These are phyloP conservation scores for Daboia siamensis DNA, from an alignment of 2,113 vertebrate species.

Conservation along the genomic window DNA sequence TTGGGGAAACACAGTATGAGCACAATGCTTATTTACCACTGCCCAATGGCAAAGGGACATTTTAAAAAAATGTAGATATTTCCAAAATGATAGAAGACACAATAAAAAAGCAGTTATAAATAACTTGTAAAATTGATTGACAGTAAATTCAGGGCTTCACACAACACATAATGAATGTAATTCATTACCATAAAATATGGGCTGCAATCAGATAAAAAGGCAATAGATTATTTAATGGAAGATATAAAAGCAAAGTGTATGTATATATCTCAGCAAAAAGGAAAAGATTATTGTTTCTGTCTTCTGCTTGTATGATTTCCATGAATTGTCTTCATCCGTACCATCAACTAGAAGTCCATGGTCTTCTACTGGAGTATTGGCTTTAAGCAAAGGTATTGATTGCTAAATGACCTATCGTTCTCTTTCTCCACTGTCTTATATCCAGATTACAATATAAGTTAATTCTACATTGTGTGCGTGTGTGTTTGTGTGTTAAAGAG, in stretches of 20 bases:
- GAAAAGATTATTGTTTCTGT: neutral
- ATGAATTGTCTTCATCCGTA: neutral
- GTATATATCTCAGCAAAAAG: neutral
- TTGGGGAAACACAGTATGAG: too few species aligned
- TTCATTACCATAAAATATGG: neutral
- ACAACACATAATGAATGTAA: neutral
- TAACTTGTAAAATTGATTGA: neutral
- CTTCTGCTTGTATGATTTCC: neutral
- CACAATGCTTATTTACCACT: neutral
- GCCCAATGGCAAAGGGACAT: neutral
- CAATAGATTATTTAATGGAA: neutral
- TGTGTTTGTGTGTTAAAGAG: neutral
- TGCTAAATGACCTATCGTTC: neutral
- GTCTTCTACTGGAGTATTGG: neutral
- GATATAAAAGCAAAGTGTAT: neutral
- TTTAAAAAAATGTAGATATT: neutral
- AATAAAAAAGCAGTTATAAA: neutral
- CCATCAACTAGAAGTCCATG: neutral
- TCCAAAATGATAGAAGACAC: neutral
- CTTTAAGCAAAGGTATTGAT: neutral
- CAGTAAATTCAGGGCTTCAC: neutral
- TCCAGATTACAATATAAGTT: neutral
- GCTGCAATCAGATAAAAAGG: too few species aligned
- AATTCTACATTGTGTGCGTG: neutral
- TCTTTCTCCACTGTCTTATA: neutral